Conservation (phyloP, 2,888 invertebrate species). For the Epirrita christyi region DNA sequence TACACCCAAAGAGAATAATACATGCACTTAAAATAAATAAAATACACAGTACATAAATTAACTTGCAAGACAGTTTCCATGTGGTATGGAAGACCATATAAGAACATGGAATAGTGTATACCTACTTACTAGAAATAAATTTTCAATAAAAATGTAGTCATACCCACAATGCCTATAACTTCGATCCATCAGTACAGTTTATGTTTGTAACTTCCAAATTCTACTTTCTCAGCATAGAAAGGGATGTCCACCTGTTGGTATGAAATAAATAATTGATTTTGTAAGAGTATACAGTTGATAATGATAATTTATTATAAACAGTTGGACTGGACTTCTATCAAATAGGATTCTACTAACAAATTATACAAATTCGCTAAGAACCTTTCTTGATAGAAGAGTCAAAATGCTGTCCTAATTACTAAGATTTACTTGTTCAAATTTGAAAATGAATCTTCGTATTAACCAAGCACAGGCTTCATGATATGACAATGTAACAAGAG, state of each 20-base stretch:
- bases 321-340: background rate
- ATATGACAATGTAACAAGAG: background rate
- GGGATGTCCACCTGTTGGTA: constrained; percentile 32
- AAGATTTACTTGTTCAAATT: background rate
- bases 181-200: constrained; percentile 26
- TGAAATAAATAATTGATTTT: constrained; percentile 22
- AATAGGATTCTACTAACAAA: constrained; percentile 6
- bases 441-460: background rate
- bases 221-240: constrained; percentile 25
- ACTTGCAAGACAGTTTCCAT: background rate
- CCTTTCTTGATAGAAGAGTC: background rate
- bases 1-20: background rate
- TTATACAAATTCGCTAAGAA: background rate
- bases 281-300: background rate
- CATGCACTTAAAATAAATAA: constrained; percentile 2
- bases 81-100: background rate
- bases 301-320: background rate
- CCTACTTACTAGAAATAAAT: constrained; percentile 18
- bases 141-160: constrained; percentile 16
- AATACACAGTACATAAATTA: background rate
- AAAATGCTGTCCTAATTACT: background rate
- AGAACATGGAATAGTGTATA: background rate
- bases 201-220: constrained; percentile 25
- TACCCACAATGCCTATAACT: constrained; percentile 32
- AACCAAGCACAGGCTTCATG: background rate